Percentiles rank a stretch among this genome's conserved stretches.
phyloP scores from a whole-genome alignment of 2,888 invertebrate species.

The Epistrophe eligans region DNA sequence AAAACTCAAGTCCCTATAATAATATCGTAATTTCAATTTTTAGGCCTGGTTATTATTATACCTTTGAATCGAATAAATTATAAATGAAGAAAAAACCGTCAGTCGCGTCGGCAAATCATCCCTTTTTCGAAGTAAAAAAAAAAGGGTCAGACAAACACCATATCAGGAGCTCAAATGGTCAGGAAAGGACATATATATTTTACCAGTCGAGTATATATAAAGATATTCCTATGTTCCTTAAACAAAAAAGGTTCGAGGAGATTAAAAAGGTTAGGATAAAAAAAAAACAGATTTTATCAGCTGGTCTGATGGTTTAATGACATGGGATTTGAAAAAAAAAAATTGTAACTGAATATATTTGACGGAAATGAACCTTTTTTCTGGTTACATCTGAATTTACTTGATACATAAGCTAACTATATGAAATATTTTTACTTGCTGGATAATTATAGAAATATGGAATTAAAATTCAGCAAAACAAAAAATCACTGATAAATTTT shows the following conservation, averaged over 20 bases:
- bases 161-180: constrained; percentile 45
- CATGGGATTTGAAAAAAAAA: constrained; percentile 47
- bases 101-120: constrained; percentile 23
- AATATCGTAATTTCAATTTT: constrained; percentile 65
- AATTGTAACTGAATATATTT: constrained; percentile 41
- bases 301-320: constrained; percentile 69
- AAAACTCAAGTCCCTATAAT: background rate
- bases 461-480: too few relatives aligned
- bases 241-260: background rate
- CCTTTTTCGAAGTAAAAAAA: constrained; percentile 16
- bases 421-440: too few relatives aligned
- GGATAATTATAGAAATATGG: too few relatives aligned
- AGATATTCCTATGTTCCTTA: constrained; percentile 9
- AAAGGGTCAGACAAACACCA: constrained; percentile 43
- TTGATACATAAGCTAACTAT: too few relatives aligned
- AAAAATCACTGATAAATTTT: too few relatives aligned
- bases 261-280: background rate
- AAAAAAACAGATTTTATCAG: constrained; percentile 62
- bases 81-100: constrained; percentile 6
- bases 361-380: constrained; percentile 56
- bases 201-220: background rate
- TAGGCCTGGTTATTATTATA: constrained; percentile 59
- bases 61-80: constrained; percentile 64
- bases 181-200: constrained; percentile 21
- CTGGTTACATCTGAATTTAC: background rate